Conservation (phyloP, 1,140 invertebrate species). For the Coelopa frigida region DNA sequence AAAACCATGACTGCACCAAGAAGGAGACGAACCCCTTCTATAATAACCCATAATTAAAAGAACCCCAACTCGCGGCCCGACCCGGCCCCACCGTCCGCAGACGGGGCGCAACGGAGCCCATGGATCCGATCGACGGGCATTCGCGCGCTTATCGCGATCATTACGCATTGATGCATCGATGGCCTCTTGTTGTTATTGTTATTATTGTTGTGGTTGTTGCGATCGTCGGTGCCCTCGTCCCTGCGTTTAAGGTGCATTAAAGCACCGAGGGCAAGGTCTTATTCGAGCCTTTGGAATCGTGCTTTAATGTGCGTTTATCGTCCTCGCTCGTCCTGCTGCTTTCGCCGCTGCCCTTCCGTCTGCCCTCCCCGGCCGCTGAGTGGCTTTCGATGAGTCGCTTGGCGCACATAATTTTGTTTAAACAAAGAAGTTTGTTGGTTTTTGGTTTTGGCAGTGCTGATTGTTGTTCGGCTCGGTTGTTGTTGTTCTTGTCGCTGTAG, state of each 20-base stretch:
- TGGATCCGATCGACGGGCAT: too few species aligned
- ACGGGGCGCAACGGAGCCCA: too few species aligned
- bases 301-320: constrained; percentile 9
- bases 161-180: background rate
- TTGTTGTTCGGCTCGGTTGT: background rate
- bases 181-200: background rate
- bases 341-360: too few species aligned
- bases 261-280: constrained; percentile 12
- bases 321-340: too few species aligned
- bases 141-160: constrained; percentile 1
- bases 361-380: too few species aligned
- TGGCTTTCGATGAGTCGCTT: too few species aligned
- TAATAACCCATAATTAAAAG: constrained; percentile 13
- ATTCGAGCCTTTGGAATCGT: background rate
- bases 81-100: background rate
- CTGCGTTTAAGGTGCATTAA: background rate
- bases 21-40: background rate
- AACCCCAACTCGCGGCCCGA: constrained; percentile 3
- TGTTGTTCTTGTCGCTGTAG: background rate
- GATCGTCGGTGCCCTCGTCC: background rate
- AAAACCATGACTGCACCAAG: background rate
- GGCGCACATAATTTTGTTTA: background rate
- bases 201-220: background rate
- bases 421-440: background rate
- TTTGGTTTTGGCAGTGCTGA: background rate